Conservation (phyloP, 2,797 vertebrate genomes). For the Glossophaga mutica region DNA sequence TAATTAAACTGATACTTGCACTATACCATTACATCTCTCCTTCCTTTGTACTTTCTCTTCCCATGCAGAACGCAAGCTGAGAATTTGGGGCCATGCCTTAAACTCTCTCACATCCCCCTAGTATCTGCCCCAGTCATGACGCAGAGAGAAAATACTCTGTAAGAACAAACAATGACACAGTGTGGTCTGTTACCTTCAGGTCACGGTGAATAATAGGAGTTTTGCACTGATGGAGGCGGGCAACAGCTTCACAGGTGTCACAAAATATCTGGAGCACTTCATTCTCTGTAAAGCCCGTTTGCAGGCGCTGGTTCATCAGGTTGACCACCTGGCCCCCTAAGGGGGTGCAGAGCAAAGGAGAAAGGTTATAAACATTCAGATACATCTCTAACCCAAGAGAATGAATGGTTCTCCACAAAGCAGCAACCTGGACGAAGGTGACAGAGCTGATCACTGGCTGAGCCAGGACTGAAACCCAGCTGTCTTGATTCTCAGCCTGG, state of each 20-base stretch:
- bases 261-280: slow-evolving; percentile 98
- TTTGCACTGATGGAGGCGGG: slow-evolving; percentile 95
- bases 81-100: background rate
- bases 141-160: background rate
- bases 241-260: slow-evolving; percentile 95
- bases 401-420: background rate
- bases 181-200: slow-evolving; percentile 87
- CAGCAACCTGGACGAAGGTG: background rate
- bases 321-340: slow-evolving; percentile 98
- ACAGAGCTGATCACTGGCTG: background rate
- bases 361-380: slow-evolving; percentile 1
- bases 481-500: background rate
- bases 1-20: background rate
- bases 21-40: background rate
- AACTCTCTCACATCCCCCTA: background rate
- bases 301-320: slow-evolving; percentile 97
- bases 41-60: slow-evolving; percentile 3
- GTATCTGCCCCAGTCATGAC: background rate
- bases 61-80: background rate
- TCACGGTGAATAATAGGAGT: slow-evolving; percentile 95
- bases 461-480: background rate
- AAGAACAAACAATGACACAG: background rate
- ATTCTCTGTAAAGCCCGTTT: slow-evolving; percentile 93
- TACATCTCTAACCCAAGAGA: background rate
- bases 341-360: background rate